These are phyloP conservation scores for Mesaphorura yosii DNA, from an alignment of 1,140 invertebrate genomes.

Conservation along the genomic window DNA sequence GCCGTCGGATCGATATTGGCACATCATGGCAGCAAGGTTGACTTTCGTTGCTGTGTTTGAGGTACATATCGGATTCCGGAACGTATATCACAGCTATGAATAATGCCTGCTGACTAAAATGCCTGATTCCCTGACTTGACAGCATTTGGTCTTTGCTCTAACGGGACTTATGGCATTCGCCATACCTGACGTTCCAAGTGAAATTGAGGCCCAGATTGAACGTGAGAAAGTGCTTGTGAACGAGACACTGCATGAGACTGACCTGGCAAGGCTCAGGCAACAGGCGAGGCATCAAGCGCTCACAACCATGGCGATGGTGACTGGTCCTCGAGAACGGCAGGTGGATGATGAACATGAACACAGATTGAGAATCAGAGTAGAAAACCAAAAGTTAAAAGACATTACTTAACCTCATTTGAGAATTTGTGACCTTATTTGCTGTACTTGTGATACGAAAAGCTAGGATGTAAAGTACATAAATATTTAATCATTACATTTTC, in stretches of 20 bases:
- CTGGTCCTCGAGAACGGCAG: no score
- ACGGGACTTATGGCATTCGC: constrained; percentile 86
- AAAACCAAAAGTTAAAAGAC: no score
- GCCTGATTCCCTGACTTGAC: constrained; percentile 26
- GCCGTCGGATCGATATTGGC: constrained; percentile 79
- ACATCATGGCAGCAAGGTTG: constrained; percentile 80
- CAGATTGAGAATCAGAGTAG: no score
- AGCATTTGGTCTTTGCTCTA: constrained; percentile 84
- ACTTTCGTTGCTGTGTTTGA: constrained; percentile 90
- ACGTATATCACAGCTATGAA: no score
- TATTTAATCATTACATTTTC: no score
- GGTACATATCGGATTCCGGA: constrained; percentile 43
- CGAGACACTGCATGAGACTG: constrained; percentile 66
- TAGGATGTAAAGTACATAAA: no score
- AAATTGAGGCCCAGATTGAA: constrained; percentile 67
- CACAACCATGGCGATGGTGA: no score
- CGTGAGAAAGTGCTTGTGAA: constrained; percentile 71
- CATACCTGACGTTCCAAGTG: constrained; percentile 80
- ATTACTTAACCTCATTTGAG: no score
- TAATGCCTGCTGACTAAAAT: not conserved
- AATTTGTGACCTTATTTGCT: no score
- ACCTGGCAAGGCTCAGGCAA: constrained; percentile 26
- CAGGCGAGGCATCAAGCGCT: no score
- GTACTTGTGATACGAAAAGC: no score
- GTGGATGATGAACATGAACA: no score